Conservation (phyloP, 2,797 vertebrate species). For the Erpetoichthys calabaricus region DNA sequence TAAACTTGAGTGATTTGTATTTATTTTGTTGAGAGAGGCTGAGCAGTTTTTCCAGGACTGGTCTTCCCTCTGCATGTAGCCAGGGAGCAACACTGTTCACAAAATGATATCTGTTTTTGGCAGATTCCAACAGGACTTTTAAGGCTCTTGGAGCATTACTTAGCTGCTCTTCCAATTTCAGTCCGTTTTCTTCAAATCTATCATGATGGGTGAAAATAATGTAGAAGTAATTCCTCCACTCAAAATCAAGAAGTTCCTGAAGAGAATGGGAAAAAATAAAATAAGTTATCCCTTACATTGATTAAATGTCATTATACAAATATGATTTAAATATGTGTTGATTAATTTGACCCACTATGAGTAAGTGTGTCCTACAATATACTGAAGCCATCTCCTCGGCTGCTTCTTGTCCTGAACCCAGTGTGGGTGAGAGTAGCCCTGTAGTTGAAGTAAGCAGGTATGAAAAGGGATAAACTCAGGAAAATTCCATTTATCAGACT, state of each 20-base stretch:
- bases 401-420: no score
- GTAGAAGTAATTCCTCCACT: conserved; percentile 45
- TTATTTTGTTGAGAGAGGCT: conserved; percentile 39
- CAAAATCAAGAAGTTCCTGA: conserved; percentile 50
- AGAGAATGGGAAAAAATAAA: conserved; percentile 17
- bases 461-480: no score
- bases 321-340: no score
- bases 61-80: conserved; percentile 31
- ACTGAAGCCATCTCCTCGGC: no score
- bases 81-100: conserved; percentile 25
- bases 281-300: no score
- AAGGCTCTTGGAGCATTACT: conserved; percentile 25
- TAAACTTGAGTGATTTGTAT: neutral
- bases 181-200: conserved; percentile 33
- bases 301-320: no score
- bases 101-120: conserved; percentile 40
- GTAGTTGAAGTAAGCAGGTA: no score
- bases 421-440: no score
- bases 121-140: conserved; percentile 26
- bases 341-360: no score
- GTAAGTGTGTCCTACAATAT: no score
- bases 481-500: no score
- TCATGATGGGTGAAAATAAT: conserved; percentile 50
- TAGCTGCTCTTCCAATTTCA: conserved; percentile 36
- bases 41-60: conserved; percentile 33